Base-by-base conservation (phyloP, 2,888 invertebrate species). In the Alentia gelatinosa region DNA sequence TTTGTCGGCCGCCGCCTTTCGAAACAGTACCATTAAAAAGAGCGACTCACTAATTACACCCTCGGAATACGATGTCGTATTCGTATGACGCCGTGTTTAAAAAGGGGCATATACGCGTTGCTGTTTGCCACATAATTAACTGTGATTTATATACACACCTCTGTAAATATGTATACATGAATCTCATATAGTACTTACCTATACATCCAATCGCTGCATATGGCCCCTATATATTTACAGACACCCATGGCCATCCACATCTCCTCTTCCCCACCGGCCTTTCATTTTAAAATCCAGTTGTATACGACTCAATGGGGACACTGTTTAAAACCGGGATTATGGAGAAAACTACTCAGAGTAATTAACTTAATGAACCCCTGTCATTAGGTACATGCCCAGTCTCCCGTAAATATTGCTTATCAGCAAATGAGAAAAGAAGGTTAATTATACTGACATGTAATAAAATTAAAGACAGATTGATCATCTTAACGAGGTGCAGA, bases 281-380 rank as follows among this genome's bases (percentile, higher is more conserved):
- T 4, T 30, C 26, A 26, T 74, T 74, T 74, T 74, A 33, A n/a
- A n/a, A 74, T 74, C 74, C 74, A n/a, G 30, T 74, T 74, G 74
- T 74, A 74, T 56, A 74, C 30, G 33, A 33, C 23, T 26, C 74
- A 74, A 26, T 1, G 19, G 12, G 30, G 74, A 33, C 30, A 33
- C 12, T 74, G 74, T 74, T 63, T 74, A 74, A 74, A 33, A 33
- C 4, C 15, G 12, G 74, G 30, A 4, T 74, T 26, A 74, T 12
- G 26, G 33, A 5, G 5, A 33, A 33, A 33, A 74, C 30, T 33
- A 15, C 15, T 15, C 12, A 1, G 26, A 15, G 74, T 74, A 74
- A 74, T 74, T 74, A 74, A 26, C 33, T 26, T 74, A 74, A 74
- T 74, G 74, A 74, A 74, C 30, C 30, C 74, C n/a, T 74, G 74